A percentile compares a stretch with the other conserved stretches of the same genome.
These are phyloP conservation scores for Sardinella longiceps DNA, from an alignment of 2,797 vertebrate genomes.

Conservation along the genomic window DNA sequence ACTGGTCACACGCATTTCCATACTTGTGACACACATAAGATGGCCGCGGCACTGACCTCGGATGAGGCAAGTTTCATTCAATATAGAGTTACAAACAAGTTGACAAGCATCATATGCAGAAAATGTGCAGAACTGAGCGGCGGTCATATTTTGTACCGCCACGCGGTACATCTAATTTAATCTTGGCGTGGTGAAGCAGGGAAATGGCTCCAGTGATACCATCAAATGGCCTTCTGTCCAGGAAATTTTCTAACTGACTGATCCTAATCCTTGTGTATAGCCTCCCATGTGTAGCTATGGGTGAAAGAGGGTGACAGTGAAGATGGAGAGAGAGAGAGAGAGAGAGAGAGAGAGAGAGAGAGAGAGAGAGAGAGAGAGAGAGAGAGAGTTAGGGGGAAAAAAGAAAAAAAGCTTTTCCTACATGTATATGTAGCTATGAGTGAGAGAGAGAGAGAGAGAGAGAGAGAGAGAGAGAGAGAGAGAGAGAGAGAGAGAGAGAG, in stretches of 20 bases:
- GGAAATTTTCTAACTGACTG: conserved; percentile 13
- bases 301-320: too few species aligned
- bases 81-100: too few species aligned
- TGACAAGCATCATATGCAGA: too few species aligned
- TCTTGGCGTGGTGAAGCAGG: not conserved
- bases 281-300: conserved; percentile 8
- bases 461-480: not conserved
- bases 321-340: not conserved
- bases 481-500: not conserved
- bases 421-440: too few species aligned
- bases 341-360: conserved; percentile 7
- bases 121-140: too few species aligned
- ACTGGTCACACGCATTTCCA: too few species aligned
- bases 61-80: too few species aligned
- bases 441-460: conserved; percentile 11
- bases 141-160: too few species aligned
- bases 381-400: not conserved
- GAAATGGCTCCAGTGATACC: conserved; percentile 1
- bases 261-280: not conserved
- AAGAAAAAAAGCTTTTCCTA: too few species aligned
- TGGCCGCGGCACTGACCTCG: too few species aligned
- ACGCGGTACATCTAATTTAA: too few species aligned
- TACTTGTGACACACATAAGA: too few species aligned
- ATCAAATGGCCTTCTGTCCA: conserved; percentile 16
- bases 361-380: not conserved